Percentiles rank a stretch among this genome's conserved stretches.
Evolutionary conservation across 1,140 invertebrate genomes (phyloP).

Genomic region (Hylaeus anthracinus): DNA sequence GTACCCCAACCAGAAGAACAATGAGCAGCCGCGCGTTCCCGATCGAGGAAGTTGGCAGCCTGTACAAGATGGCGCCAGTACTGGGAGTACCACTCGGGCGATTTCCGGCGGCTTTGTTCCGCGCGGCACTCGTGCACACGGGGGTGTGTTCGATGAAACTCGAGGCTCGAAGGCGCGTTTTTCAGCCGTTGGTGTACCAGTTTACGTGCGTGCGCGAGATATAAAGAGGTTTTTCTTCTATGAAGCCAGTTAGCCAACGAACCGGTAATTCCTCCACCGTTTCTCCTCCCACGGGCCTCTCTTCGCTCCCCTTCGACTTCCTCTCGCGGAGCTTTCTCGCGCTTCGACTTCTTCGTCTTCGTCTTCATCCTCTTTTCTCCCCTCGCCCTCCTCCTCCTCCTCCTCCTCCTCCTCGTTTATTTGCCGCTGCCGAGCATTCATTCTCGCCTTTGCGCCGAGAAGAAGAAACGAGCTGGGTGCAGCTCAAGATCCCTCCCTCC

Average conservation of each 20-base stretch:
- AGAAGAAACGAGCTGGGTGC: constrained; percentile 41
- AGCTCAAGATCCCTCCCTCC: constrained; percentile 23
- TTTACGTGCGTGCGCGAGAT: constrained; percentile 42
- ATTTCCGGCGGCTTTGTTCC: constrained; percentile 66
- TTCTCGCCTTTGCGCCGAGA: constrained; percentile 38
- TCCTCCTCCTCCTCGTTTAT: constrained; percentile 2
- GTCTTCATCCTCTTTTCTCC: not conserved
- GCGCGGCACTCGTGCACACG: constrained; percentile 47
- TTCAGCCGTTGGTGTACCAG: constrained; percentile 39
- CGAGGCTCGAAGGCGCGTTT: constrained; percentile 53
- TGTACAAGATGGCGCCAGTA: constrained; percentile 62
- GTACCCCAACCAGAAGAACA: constrained; percentile 57
- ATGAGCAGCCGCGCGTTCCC: constrained; percentile 50
- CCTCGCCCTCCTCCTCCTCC: not conserved
- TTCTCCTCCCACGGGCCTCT: not conserved
- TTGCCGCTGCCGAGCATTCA: constrained; percentile 22
- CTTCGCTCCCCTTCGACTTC: constrained; percentile 3
- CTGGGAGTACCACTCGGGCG: constrained; percentile 61
- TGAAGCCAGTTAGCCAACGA: constrained; percentile 63
- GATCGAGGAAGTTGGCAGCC: constrained; percentile 39
- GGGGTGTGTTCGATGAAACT: constrained; percentile 58
- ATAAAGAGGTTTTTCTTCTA: constrained; percentile 61
- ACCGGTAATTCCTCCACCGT: constrained; percentile 53
- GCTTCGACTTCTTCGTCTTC: constrained; percentile 7
- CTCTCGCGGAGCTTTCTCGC: constrained; percentile 1